phyloP scores from a whole-genome alignment of 2,888 invertebrate species.

The Omphaloscelis lunosa region DNA sequence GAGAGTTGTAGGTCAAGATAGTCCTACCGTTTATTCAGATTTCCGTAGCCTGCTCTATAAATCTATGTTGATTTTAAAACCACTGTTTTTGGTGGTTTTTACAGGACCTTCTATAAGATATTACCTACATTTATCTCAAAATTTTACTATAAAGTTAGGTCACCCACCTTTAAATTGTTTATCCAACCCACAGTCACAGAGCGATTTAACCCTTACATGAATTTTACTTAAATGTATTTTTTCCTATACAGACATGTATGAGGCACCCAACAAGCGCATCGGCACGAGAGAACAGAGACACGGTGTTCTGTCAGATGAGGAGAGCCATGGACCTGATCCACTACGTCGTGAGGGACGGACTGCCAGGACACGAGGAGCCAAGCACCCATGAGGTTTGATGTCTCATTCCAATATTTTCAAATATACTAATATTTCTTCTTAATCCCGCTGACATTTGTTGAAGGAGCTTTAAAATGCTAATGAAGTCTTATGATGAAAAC shows the following conservation, averaged over 20 bases:
- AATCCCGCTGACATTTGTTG: not conserved
- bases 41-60: not conserved
- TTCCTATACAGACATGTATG: constrained; percentile 93
- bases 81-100: not conserved
- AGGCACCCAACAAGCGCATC: constrained; percentile 98
- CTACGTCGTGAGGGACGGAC: constrained; percentile 99
- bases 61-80: not conserved
- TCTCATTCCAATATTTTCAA: constrained; percentile 27
- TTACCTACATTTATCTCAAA: not conserved
- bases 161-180: not conserved
- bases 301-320: constrained; percentile 99
- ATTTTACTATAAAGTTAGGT: not conserved
- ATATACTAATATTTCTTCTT: constrained; percentile 10
- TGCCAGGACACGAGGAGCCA: constrained; percentile 91
- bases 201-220: not conserved
- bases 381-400: constrained; percentile 85
- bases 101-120: not conserved
- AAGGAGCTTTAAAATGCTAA: constrained; percentile 10
- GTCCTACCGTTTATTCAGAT: constrained; percentile 2
- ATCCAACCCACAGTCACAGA: not conserved
- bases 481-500: not conserved
- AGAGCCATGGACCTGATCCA: constrained; percentile 99
- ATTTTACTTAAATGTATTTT: not conserved
- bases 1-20: constrained; percentile 15
- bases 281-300: constrained; percentile 98